Base-by-base conservation (phyloP, 1,140 invertebrate genomes). In the Lucilia sericata region DNA sequence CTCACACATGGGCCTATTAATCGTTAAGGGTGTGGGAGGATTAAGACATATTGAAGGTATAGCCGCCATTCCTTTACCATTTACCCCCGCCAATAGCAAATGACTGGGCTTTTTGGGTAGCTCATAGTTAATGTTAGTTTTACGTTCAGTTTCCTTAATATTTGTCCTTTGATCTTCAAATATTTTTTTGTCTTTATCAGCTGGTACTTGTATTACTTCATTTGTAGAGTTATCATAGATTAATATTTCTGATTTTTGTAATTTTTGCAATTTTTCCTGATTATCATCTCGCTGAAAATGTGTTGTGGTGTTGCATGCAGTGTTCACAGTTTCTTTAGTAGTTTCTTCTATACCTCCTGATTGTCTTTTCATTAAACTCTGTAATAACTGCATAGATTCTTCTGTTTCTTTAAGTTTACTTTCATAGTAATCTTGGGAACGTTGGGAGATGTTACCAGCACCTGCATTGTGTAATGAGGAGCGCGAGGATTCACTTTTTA, bases 31-130 rank as follows among this genome's bases (percentile, higher is more conserved):
- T 13, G 89, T 90, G 21, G 89, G 89, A 8, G 89, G 89, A 85
- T 89, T 86, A 7, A 90, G 87, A 21, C 86, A 87, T 8, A 90
- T 90, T 19, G 85, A 86, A 4, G 89, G 89, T 76, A 88, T 83
- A 49, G 82, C 36, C 14, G 42, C 51, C 76, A 75, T 3, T 7
- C 21, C 10, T 80, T 84, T 80, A 30, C 74, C 70, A 74, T 70
- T 25, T 2, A 51, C 7, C 9, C 82, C 70, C 9, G 17, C 36
- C 30, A 80, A 49, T 17, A 49, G 17, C 19, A 80, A 80, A 80
- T 80, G 25, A 21, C 25, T 60, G 17, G 81, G 49, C 9, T 49
- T 81, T 60, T 82, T 78, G n/a, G 30, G 47, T 76, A 9, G 5
- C 14, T 19, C 10, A 75, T 49, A 84, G 49, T 74, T 75, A 13